phyloP scores from a whole-genome alignment of 1,140 invertebrate species.

The Lutraria rhynchaena region DNA sequence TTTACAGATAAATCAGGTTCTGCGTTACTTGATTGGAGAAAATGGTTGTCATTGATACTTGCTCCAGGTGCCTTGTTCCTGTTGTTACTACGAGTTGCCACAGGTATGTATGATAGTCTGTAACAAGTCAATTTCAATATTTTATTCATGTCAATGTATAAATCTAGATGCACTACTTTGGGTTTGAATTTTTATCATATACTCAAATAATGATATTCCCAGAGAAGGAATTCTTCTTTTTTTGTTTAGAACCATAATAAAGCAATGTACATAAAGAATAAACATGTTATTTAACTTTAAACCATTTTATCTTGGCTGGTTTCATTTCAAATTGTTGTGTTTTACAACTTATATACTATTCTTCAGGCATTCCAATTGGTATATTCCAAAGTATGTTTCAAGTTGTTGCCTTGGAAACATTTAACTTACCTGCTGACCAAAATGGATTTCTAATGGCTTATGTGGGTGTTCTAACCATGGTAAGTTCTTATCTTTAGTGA shows the following conservation, averaged over 20 bases:
- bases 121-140: not conserved
- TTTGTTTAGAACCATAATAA: too few species aligned
- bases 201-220: too few species aligned
- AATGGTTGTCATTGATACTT: slow-evolving; percentile 65
- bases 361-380: slow-evolving; percentile 79
- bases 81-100: slow-evolving; percentile 65
- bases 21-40: slow-evolving; percentile 70
- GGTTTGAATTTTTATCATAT: too few species aligned
- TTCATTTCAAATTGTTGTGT: too few species aligned
- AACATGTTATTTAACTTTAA: too few species aligned
- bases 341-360: too few species aligned
- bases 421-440: slow-evolving; percentile 77
- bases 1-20: slow-evolving; percentile 57
- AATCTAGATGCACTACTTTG: too few species aligned
- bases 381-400: slow-evolving; percentile 81
- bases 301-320: too few species aligned
- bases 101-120: slow-evolving; percentile 64
- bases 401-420: slow-evolving; percentile 76
- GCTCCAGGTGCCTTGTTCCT: slow-evolving; percentile 74
- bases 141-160: not conserved
- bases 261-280: too few species aligned
- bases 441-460: slow-evolving; percentile 81
- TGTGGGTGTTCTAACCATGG: slow-evolving; percentile 78
- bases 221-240: too few species aligned
- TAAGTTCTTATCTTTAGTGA: slow-evolving; percentile 47